Evolutionary conservation across 2,113 vertebrate genomes (phyloP), one percentile per base, ranked within the genome.

Genomic region (Maccullochella peelii): DNA sequence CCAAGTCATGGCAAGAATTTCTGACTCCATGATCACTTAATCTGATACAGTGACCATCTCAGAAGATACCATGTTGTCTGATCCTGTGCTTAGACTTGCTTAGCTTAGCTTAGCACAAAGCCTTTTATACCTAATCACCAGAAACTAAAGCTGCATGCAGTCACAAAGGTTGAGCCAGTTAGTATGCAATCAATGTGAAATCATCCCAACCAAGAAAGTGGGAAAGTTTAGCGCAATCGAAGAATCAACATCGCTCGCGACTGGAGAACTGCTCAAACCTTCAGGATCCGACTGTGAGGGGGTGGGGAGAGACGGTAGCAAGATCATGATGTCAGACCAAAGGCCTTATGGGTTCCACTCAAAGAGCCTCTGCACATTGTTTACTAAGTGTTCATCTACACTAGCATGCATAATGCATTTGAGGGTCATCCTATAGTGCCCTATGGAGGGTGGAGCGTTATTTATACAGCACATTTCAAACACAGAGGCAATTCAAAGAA

Each of bases 371-470:
- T 47, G 44, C 55, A 54, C 59, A 67, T 75, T 82, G 72, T 87
- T 78, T 55, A 65, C 79, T 73, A 69, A 83, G 82, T 89, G 86
- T 83, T 66, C 33, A 49, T 61, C 25, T 76, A 70, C 58, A 62
- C 27, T 21, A 47, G 18, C 50, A 84, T 84, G 80, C 86, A 79
- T 86, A 90, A 90, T 89, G 77, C 80, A 88, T 82, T n/a, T 59
- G 67, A 76, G 62, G 79, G 50, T 73, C 76, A 49, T 62, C 52
- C 63, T 74, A 5, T 67, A 82, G 72, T 70, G 75, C 57, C 73
- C 77, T 87, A 74, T 68, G 38, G 59, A 66, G 75, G 63, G 72
- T 82, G 72, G 62, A 50, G 69, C 14, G 5, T 54, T n/a, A n/a
- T n/a, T n/a, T n/a, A n/a, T n/a, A n/a, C n/a, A n/a, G n/a, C n/a